Conservation (phyloP, 2,888 invertebrate species). For the Nudaria mundana region DNA sequence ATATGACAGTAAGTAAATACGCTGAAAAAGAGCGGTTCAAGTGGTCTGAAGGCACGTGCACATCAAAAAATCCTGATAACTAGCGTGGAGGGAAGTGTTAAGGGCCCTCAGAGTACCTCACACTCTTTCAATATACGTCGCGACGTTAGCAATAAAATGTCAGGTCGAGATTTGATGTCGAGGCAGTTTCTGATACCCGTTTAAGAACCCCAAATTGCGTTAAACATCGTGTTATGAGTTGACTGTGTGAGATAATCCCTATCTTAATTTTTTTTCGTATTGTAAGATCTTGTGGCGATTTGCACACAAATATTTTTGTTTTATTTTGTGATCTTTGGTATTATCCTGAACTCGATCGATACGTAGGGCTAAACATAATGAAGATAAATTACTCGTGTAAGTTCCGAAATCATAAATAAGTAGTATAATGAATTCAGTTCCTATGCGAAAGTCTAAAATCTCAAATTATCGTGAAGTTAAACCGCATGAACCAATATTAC, state of each 20-base stretch:
- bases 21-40: constrained; percentile 42
- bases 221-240: constrained; percentile 27
- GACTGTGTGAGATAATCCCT: constrained; percentile 24
- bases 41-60: constrained; percentile 56
- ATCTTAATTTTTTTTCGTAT: constrained; percentile 1
- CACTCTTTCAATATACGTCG: constrained; percentile 55
- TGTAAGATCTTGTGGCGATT: not conserved
- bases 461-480: no score
- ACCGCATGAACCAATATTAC: no score
- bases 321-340: no score
- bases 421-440: no score
- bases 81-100: constrained; percentile 66
- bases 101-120: constrained; percentile 48
- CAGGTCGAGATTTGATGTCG: constrained; percentile 69
- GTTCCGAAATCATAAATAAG: no score
- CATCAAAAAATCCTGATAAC: constrained; percentile 74
- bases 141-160: constrained; percentile 67
- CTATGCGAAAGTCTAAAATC: no score
- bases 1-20: constrained; percentile 30
- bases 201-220: constrained; percentile 34
- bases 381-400: no score
- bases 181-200: constrained; percentile 53
- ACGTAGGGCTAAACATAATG: no score
- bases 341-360: no score
- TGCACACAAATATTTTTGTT: no score